A percentile compares a stretch with the other conserved stretches of the same genome.
These are phyloP conservation scores for Parnassius glacialis DNA, from an alignment of 2,888 invertebrate genomes.

Conservation along the genomic window DNA sequence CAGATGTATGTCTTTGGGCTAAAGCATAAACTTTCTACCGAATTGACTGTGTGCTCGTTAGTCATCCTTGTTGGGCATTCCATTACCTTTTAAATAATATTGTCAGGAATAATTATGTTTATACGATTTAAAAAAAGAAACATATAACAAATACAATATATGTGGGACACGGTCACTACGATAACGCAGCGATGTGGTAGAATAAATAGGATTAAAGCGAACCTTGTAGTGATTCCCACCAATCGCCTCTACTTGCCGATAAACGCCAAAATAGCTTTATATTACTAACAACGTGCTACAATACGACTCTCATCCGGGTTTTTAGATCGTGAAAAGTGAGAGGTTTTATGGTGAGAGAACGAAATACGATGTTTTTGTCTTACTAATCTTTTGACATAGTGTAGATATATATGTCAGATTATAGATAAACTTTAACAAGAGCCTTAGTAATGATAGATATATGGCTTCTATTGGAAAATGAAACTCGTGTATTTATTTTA, in stretches of 20 bases:
- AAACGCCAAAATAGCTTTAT: conserved; percentile 25
- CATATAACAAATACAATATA: conserved; percentile 15
- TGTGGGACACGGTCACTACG: conserved; percentile 22
- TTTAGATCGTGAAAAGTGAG: conserved; percentile 1
- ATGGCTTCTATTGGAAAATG: conserved; percentile 13
- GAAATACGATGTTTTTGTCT: background rate
- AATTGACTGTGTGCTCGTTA: no score
- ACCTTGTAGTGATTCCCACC: conserved; percentile 44
- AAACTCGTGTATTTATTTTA: background rate
- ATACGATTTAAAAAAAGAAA: conserved; percentile 12
- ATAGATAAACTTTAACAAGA: background rate
- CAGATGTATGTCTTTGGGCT: no score
- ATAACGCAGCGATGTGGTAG: conserved; percentile 29
- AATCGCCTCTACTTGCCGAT: conserved; percentile 33
- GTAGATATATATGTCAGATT: background rate
- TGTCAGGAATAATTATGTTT: no score
- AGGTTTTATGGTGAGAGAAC: background rate
- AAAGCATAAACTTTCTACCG: no score
- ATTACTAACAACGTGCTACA: background rate
- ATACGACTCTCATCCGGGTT: conserved; percentile 24
- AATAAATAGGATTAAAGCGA: conserved; percentile 41
- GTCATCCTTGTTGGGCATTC: no score
- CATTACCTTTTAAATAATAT: no score
- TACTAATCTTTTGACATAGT: background rate
- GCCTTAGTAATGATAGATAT: background rate